phyloP scores from a whole-genome alignment of 2,888 invertebrate species.

The Calameuta filiformis region DNA sequence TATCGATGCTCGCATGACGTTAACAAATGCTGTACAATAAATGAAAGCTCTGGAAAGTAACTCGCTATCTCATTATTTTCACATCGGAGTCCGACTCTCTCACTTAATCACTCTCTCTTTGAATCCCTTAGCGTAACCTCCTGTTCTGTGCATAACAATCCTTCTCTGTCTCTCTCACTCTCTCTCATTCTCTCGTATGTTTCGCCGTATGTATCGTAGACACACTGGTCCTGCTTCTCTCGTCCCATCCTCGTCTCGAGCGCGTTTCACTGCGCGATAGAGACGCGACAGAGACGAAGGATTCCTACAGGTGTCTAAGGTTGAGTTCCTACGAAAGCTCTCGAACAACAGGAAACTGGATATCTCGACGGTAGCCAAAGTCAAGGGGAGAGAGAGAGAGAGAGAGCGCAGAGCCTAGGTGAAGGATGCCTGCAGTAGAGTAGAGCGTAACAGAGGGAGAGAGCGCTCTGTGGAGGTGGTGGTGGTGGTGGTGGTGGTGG shows the following conservation, averaged over 20 bases:
- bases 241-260: neutral
- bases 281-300: neutral
- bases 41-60: neutral
- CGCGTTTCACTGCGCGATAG: too few relatives aligned
- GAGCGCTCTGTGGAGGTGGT: neutral
- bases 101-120: neutral
- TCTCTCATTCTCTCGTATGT: neutral
- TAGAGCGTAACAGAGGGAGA: neutral
- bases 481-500: too few relatives aligned
- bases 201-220: too few relatives aligned
- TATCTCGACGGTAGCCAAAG: neutral
- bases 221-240: neutral
- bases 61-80: neutral
- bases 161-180: neutral
- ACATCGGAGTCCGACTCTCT: neutral
- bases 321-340: neutral
- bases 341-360: neutral
- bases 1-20: neutral
- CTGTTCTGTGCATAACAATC: neutral
- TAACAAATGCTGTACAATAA: neutral
- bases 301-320: neutral
- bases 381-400: neutral
- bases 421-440: neutral
- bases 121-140: neutral
- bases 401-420: neutral